These are phyloP conservation scores for Callopanchax toddi DNA, from an alignment of 2,113 vertebrate species.

Conservation along the genomic window DNA sequence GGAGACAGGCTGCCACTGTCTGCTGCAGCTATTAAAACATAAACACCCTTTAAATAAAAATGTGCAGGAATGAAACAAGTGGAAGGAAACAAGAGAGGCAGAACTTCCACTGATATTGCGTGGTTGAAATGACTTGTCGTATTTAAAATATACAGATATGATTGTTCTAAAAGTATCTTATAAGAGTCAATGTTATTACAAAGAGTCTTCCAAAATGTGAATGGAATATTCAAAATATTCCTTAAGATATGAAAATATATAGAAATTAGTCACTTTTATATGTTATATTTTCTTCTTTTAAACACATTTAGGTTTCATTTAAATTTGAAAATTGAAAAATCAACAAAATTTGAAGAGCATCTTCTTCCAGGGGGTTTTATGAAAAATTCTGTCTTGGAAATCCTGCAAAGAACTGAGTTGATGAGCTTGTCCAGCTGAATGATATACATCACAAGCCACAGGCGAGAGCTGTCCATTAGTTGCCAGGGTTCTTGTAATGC, in stretches of 20 bases:
- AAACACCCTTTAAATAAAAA: constrained; percentile 78
- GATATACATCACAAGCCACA: constrained; percentile 91
- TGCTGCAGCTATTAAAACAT: constrained; percentile 88
- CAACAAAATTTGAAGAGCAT: background rate
- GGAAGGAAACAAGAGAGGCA: constrained; percentile 29
- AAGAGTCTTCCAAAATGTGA: too few relatives aligned
- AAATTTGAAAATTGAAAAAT: background rate
- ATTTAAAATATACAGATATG: background rate
- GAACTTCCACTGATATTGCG: background rate
- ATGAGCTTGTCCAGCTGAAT: constrained; percentile 88
- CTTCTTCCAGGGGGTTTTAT: background rate
- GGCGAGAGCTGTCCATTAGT: constrained; percentile 95
- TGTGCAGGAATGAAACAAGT: constrained; percentile 47
- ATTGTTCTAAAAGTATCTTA: too few relatives aligned
- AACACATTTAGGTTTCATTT: background rate
- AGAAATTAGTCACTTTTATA: background rate
- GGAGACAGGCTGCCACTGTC: constrained; percentile 75
- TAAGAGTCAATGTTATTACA: too few relatives aligned
- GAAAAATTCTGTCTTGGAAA: constrained; percentile 41
- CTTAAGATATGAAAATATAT: background rate
- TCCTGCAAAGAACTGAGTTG: constrained; percentile 74
- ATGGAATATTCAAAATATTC: too few relatives aligned
- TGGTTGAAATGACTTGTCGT: background rate
- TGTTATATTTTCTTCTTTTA: background rate
- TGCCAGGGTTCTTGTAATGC: constrained; percentile 88